These are phyloP conservation scores for Falco columbarius DNA, from an alignment of 2,797 vertebrate species.

Conservation along the genomic window DNA sequence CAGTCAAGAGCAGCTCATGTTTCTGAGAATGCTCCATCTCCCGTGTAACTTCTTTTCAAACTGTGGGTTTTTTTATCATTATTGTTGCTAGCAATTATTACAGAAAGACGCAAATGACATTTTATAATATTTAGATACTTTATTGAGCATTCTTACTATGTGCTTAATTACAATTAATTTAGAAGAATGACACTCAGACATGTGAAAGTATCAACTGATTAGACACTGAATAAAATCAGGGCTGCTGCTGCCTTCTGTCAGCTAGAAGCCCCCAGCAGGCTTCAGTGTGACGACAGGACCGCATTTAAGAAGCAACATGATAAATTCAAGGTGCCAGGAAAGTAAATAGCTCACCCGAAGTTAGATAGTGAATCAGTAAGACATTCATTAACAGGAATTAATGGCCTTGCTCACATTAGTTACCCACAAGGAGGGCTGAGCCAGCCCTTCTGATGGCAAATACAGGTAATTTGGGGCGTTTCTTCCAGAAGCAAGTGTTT, in stretches of 20 bases:
- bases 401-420: neutral
- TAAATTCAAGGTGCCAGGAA: neutral
- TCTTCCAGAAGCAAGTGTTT: neutral
- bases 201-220: neutral
- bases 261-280: neutral
- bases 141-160: neutral
- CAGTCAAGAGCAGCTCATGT: rapidly evolving
- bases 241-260: neutral
- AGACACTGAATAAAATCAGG: neutral
- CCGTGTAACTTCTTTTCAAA: neutral
- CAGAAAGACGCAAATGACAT: neutral
- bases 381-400: neutral
- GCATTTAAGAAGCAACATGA: neutral
- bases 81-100: neutral
- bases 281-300: rapidly evolving
- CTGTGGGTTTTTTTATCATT: neutral
- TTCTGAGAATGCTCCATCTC: neutral
- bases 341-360: neutral
- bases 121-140: neutral
- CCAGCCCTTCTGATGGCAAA: neutral
- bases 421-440: neutral
- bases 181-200: neutral
- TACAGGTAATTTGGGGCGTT: neutral
- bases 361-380: neutral
- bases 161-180: neutral